A percentile compares a stretch with the other conserved stretches of the same genome.
phyloP scores from a whole-genome alignment of 2,113 vertebrate genomes.

The Nycticorax nycticorax region DNA sequence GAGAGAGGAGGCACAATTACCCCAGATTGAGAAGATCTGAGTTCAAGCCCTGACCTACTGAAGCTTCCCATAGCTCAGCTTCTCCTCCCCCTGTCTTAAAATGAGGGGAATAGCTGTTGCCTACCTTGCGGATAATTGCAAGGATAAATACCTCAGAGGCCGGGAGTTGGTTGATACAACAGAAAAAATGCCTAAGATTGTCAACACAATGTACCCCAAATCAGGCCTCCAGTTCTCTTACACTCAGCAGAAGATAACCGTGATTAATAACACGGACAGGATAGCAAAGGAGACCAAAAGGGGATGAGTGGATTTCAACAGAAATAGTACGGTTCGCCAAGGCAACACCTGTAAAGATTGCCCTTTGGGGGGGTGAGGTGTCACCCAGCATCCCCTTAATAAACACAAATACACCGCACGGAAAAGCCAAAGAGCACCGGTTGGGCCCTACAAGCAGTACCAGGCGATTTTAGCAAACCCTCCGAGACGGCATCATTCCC shows the following conservation, averaged over 20 bases:
- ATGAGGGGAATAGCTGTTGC: background rate
- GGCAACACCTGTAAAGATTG: background rate
- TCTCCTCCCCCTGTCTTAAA: slow-evolving; percentile 10
- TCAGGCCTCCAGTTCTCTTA: background rate
- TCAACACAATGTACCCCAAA: background rate
- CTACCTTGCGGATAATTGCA: background rate
- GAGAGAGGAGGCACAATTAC: slow-evolving; percentile 23
- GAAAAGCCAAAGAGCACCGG: background rate
- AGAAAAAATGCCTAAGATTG: background rate
- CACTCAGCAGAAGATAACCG: background rate
- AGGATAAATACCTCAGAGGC: background rate
- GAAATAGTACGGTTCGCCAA: background rate
- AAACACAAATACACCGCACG: background rate
- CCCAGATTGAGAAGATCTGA: background rate
- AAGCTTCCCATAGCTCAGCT: background rate
- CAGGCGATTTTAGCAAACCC: background rate
- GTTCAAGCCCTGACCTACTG: slow-evolving; percentile 24
- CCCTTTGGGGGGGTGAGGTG: background rate
- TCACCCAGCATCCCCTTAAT: background rate
- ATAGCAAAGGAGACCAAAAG: background rate
- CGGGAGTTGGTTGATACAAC: background rate
- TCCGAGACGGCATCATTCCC: background rate
- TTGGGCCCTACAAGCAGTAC: background rate
- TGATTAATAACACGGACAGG: background rate
- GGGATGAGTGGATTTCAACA: background rate